A percentile compares a stretch with the other conserved stretches of the same genome.
Conservation (phyloP, 2,113 vertebrate genomes). For the Amazona vittata region DNA sequence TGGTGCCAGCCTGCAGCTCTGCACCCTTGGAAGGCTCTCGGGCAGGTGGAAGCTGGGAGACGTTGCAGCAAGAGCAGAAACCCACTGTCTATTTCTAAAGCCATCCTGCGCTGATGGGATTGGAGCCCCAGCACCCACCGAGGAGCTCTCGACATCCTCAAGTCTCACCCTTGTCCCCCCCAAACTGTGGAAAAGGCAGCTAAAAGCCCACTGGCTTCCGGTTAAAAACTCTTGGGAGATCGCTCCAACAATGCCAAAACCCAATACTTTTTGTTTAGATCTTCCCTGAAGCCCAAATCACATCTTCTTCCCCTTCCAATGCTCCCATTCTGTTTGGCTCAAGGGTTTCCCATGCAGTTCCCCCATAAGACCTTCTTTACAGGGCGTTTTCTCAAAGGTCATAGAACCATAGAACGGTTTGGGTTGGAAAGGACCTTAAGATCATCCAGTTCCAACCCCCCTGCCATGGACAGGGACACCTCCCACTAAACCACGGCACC, state of each 20-base stretch:
- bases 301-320: not conserved
- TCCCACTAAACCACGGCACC: too few species aligned
- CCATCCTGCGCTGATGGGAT: not conserved
- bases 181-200: not conserved
- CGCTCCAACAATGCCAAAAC: not conserved
- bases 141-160: accelerated
- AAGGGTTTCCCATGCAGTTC: not conserved
- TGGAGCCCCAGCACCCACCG: not conserved
- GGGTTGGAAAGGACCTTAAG: too few species aligned
- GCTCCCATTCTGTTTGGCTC: not conserved
- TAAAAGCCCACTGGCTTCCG: not conserved
- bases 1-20: accelerated
- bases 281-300: not conserved
- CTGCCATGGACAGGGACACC: too few species aligned
- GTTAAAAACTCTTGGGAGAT: not conserved
- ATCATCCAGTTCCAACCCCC: too few species aligned
- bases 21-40: not conserved
- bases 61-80: not conserved
- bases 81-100: not conserved
- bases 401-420: too few species aligned
- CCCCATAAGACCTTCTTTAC: not conserved
- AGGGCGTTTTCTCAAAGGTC: not conserved
- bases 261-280: not conserved
- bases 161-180: not conserved
- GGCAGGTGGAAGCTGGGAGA: accelerated